Percentiles rank a stretch among this genome's conserved stretches.
phyloP scores from a whole-genome alignment of 2,797 vertebrate genomes.

The Pelochelys cantorii region DNA sequence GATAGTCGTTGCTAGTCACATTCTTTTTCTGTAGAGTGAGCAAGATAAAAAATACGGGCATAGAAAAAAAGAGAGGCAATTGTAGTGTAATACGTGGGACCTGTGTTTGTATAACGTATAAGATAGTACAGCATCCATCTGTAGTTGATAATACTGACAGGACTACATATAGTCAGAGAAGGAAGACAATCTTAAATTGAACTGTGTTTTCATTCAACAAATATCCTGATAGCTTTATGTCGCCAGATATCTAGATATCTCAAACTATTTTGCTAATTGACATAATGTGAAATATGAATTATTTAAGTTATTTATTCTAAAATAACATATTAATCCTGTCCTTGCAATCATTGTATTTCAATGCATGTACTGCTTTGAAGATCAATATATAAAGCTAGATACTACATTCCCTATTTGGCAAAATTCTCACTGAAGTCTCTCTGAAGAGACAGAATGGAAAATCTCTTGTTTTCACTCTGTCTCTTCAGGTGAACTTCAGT shows the following conservation, averaged over 20 bases:
- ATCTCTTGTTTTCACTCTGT: no score
- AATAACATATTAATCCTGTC: background rate
- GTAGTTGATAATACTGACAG: background rate
- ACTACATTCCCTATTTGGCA: background rate
- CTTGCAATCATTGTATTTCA: background rate
- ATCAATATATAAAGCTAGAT: background rate
- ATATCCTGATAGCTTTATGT: background rate
- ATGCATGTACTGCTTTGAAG: background rate
- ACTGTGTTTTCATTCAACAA: background rate
- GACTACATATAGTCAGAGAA: background rate
- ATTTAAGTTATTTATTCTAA: background rate
- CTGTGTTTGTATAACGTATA: background rate
- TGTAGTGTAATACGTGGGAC: background rate
- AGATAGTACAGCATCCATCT: background rate
- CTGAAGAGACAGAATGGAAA: background rate
- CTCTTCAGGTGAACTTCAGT: background rate
- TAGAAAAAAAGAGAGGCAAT: background rate
- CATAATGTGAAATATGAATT: background rate
- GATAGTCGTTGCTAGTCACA: background rate
- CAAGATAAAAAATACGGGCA: background rate
- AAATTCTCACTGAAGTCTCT: background rate
- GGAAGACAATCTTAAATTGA: background rate
- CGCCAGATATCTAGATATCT: background rate
- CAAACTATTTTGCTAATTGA: background rate
- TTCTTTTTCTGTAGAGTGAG: no score